Evolutionary conservation across 2,113 vertebrate genomes (phyloP), one percentile per base, ranked within the genome.

Genomic region (Aspiorhynchus laticeps): DNA sequence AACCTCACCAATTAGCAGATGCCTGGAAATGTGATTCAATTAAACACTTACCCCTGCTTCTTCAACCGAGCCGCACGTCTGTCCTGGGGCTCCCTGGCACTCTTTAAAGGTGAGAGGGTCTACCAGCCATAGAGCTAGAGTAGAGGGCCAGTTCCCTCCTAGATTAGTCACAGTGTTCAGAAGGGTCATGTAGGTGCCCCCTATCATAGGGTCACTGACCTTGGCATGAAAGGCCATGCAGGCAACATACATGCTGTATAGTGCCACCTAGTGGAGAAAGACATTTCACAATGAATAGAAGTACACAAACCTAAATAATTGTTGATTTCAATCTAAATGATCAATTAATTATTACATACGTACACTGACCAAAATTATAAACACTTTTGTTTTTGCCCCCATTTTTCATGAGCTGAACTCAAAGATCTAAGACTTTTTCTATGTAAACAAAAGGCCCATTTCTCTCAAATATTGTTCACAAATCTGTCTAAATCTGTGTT

Each of bases 171-270:
- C 96, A 0, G 98, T 99, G 83, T 99, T 99, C 38, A 99, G 94
- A 63, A 99, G 95, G 0, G 98, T 99, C 98, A 99, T 99, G 91
- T 99, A 99, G 26, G 98, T 99, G 53, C 98, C 98, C 0, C 98
- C 98, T 21, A 99, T 99, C 65, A 99, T 91, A 0, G 98, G 98
- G 87, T 99, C 98, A 7, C 98, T 99, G 85, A 99, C 97, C 90
- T 97, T 99, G 89, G 98, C 98, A 0, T 99, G 97, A 93, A 99
- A 99, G 84, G 98, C 97, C 98, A 99, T 99, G 87, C 97, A 93
- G 41, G 98, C 97, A 79, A 99, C 98, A 51, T 97, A 99, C 97
- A 99, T 99, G 92, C 98, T 98, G 84, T 99, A 99, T 86, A 99
- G 87, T 0, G 97, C 95, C 91, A 99, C 94, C 98, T 99, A 88